Evolutionary conservation across 2,888 invertebrate genomes (phyloP).

Genomic region (Lypha dubia): DNA sequence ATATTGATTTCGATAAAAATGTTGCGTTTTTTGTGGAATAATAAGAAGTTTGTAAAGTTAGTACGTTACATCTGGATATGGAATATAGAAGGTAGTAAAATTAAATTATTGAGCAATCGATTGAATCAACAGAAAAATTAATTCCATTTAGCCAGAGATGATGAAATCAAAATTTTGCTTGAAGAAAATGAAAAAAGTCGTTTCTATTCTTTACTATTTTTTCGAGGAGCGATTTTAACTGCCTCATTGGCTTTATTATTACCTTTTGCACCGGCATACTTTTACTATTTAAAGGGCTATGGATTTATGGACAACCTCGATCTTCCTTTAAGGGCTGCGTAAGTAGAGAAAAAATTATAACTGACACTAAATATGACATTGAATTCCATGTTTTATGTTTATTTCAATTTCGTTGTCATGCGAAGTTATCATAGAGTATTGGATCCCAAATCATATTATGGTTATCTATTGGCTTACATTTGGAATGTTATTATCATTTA

Average conservation of each 20-base stretch:
- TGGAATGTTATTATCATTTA: conserved; percentile 51
- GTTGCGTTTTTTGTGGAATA: conserved; percentile 55
- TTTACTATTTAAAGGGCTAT: conserved; percentile 26
- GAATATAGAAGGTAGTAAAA: conserved; percentile 62
- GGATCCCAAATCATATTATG: conserved; percentile 11
- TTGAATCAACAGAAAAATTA: too few relatives aligned
- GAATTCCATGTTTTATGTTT: too few relatives aligned
- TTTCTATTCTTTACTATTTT: conserved; percentile 22
- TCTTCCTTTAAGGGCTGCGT: conserved; percentile 58
- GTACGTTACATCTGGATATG: conserved; percentile 56
- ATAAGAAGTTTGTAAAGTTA: conserved; percentile 55
- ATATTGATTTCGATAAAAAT: conserved; percentile 63
- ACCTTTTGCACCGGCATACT: conserved; percentile 30
- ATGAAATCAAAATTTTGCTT: conserved; percentile 49
- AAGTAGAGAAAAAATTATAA: conserved; percentile 20
- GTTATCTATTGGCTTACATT: conserved; percentile 49
- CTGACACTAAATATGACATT: background rate
- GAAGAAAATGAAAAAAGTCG: conserved; percentile 58
- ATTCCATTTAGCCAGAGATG: conserved; percentile 5
- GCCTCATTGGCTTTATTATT: conserved; percentile 18
- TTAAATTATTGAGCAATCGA: too few relatives aligned
- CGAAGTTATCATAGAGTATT: conserved; percentile 47
- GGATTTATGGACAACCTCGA: conserved; percentile 38
- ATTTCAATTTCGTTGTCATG: background rate
- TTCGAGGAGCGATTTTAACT: conserved; percentile 28